Evolutionary conservation across 2,797 vertebrate species (phyloP), one percentile per base, ranked within the genome.

Genomic region (Sphenodon punctatus): DNA sequence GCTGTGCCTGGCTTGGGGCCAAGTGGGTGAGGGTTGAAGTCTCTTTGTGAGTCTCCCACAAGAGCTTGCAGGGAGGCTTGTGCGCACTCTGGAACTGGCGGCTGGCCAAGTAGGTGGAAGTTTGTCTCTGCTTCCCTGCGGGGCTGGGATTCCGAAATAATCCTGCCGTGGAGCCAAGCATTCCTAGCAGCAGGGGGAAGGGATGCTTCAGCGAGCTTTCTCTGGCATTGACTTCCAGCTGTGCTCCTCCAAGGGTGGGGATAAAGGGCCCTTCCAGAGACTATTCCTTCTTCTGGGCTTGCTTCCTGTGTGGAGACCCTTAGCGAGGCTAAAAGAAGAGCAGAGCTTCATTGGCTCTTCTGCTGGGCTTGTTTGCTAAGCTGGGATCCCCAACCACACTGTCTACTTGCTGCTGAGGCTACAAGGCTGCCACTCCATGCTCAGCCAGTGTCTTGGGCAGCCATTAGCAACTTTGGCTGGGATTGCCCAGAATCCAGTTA

Each of bases 71-170:
- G 77, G 90, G 65, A 86, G 82, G 83, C 86, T 93, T 78, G 87
- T 70, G 59, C 79, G 81, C 8, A 45, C 80, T 25, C 22, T 8
- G 78, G 7, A 63, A 68, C 41, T 96, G 97, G 96, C 95, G 36
- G 58, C 41, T 1, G 10, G 93, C 96, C 96, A 92, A 96, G 86
- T 97, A 81, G 96, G 95, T 89, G 84, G 97, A 94, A 96, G 96
- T 95, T 94, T 85, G 77, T 67, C 41, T 73, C 39, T 36, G 80
- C 55, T 72, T 61, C 84, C 77, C 70, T 0, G 1, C 5, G 58
- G 79, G 0, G 3, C 60, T 67, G 75, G 76, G 87, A 60, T 80
- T 91, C 93, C 87, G 53, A 84, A 90, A 84, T 82, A 79, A 83
- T 58, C 34, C 20, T 49, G 17, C 0, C 79, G 70, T 22, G 69